These are phyloP conservation scores for Ovis aries DNA, from an alignment of 2,113 vertebrate genomes.

Conservation along the genomic window ARS-UI_Ramb_v3.0 NC_056057.1:86774501-86775000, in stretches of 20 bases:
- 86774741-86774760: not conserved
- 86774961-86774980: not conserved
- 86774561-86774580: not conserved
- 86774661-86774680: not conserved
- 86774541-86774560: not conserved
- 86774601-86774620: not conserved
- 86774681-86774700: not conserved
- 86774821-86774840: not conserved
- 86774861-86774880: not conserved
- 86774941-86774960: not conserved
- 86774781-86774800: not conserved
- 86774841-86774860: not conserved
- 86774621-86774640: not conserved
- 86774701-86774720: not conserved
- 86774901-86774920: not conserved
- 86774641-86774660: not conserved
- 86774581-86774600: not conserved
- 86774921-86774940: not conserved
- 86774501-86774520: too few relatives aligned
- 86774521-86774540: too few relatives aligned
- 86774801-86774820: not conserved
- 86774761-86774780: not conserved
- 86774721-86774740: not conserved
- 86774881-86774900: not conserved
- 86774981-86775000: not conserved